Conservation (phyloP, 2,888 invertebrate genomes). For the Tethea ocularis region DNA sequence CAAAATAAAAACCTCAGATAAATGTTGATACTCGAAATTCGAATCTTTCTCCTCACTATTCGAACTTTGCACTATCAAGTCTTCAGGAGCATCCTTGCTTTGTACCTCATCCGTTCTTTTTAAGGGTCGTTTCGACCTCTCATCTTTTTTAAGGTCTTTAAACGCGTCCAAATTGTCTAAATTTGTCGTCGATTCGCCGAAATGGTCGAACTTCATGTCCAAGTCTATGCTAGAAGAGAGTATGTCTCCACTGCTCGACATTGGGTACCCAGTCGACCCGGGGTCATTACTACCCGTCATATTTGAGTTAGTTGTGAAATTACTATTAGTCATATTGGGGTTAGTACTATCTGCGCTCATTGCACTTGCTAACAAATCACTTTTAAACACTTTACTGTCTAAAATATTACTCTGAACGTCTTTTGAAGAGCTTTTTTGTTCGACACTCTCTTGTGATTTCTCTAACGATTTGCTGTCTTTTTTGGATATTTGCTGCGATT, state of each 20-base stretch:
- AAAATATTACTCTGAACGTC: constrained; percentile 69
- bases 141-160: constrained; percentile 40
- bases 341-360: constrained; percentile 72
- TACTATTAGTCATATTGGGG: constrained; percentile 72
- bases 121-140: constrained; percentile 40
- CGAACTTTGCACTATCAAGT: constrained; percentile 16
- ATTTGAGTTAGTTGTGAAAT: constrained; percentile 73
- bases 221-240: constrained; percentile 74
- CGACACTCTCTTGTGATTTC: constrained; percentile 65
- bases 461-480: constrained; percentile 66
- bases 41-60: constrained; percentile 34
- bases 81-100: constrained; percentile 46
- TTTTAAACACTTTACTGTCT: constrained; percentile 63
- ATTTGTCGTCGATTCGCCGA: constrained; percentile 78
- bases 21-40: constrained; percentile 81
- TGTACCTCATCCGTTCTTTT: constrained; percentile 54
- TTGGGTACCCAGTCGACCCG: constrained; percentile 67
- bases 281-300: constrained; percentile 74
- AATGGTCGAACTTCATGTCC: constrained; percentile 86
- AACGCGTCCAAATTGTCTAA: constrained; percentile 59
- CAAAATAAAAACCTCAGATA: constrained; percentile 87
- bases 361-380: constrained; percentile 61
- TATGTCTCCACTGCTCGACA: constrained; percentile 71
- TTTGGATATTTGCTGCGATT: constrained; percentile 53
- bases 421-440: constrained; percentile 68